Evolutionary conservation across 2,888 invertebrate genomes (phyloP), one percentile per base, ranked within the genome.

Genomic region (Mantis religiosa): DNA sequence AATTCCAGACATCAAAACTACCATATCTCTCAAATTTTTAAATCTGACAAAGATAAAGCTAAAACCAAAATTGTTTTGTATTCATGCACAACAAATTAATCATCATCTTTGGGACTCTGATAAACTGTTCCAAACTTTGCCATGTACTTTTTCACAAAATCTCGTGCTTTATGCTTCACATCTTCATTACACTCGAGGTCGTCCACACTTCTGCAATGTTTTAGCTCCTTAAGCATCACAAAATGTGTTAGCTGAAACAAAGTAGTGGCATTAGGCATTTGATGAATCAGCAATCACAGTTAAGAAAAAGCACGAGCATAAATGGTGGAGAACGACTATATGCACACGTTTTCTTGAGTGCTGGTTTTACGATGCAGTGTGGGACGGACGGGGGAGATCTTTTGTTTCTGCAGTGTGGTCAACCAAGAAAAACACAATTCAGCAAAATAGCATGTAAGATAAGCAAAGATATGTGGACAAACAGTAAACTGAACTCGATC

Each of bases 91-190:
- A 81, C 7, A 34, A 30, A 84, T 92, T 92, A 93, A 92, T 93
- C 93, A 91, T 96, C 96, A 91, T 96, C 96, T 15, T 95, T 95
- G 82, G 96, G 95, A 91, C 96, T 94, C 90, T 95, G 94, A 93
- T 98, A 98, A 54, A 96, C 95, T 2, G 96, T 95, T 0, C 98
- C 98, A 93, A 98, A 98, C 93, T 98, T 98, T 34, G 96, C 96
- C 99, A 99, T 99, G 93, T 99, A 99, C 92, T 98, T 98, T 92
- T 96, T 96, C 89, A 99, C 98, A 93, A 98, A 99, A 93, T 98
- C 99, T 93, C 97, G 97, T 28, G 99, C 98, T 93, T 99, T 99
- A 91, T 97, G 96, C 91, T 98, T 98, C 12, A 99, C 99, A 89
- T 97, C 97, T 91, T 98, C 98, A 82, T 97, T 98, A 91, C 97